phyloP scores from a whole-genome alignment of 2,797 vertebrate species.

The Rhadinocentrus ornatus region DNA sequence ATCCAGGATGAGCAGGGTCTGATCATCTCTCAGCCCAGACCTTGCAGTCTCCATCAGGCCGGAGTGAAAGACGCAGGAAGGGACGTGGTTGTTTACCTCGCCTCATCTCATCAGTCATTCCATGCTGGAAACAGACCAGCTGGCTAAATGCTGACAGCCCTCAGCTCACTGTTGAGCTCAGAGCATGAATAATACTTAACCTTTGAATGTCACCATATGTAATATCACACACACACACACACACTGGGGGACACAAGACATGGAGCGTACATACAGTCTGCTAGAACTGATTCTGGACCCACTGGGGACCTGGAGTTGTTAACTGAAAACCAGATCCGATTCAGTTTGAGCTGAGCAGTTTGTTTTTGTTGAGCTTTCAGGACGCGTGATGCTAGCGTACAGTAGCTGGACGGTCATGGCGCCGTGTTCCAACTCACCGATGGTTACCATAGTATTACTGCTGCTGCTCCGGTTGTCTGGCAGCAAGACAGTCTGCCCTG shows the following conservation, averaged over 20 bases:
- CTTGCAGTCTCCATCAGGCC: background rate
- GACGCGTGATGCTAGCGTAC: background rate
- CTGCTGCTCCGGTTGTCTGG: constrained; percentile 75
- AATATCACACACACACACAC: constrained; percentile 7
- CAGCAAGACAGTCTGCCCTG: constrained; percentile 66
- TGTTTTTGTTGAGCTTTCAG: background rate
- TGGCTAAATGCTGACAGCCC: constrained; percentile 10
- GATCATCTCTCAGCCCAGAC: background rate
- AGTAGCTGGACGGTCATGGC: constrained; percentile 6
- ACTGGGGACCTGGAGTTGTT: background rate
- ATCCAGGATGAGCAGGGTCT: background rate
- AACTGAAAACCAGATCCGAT: too few species aligned
- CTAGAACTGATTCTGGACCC: background rate
- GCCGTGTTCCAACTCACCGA: constrained; percentile 67
- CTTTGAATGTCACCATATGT: constrained; percentile 32
- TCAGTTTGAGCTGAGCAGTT: background rate
- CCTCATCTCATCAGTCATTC: constrained; percentile 29
- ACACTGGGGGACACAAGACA: background rate
- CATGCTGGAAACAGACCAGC: constrained; percentile 32
- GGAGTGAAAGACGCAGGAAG: constrained; percentile 2
- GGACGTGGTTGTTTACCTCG: constrained; percentile 19
- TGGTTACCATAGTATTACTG: constrained; percentile 61
- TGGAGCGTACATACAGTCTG: background rate
- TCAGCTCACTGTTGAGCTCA: constrained; percentile 21
- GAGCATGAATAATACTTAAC: constrained; percentile 43